Evolutionary conservation across 2,113 vertebrate genomes (phyloP), one percentile per base, ranked within the genome.

Genomic region (Pachyramphus minor): DNA sequence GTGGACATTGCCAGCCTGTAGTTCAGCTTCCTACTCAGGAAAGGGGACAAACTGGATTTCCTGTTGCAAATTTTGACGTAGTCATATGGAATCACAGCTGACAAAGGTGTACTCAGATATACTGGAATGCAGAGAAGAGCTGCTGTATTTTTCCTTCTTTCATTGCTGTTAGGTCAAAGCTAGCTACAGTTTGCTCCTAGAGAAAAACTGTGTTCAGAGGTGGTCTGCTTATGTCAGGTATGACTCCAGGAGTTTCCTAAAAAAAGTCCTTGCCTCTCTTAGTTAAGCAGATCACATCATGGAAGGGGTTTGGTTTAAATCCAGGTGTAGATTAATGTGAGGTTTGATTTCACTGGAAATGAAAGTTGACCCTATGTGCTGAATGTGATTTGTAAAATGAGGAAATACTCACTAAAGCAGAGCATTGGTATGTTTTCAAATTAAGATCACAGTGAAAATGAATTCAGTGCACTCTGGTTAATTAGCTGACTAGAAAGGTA

Each of bases 371-470:
- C 66, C 28, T 1, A 2, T 92, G 37, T 73, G 71, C 56, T 94
- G 69, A 95, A 71, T 64, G 53, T 82, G 75, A 76, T 84, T 96
- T 94, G 35, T 83, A 90, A 95, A 89, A 92, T 67, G 53, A 88
- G 64, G 58, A 93, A 76, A 74, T 81, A 77, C 31, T 92, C 52
- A 68, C 77, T 85, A 93, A 96, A 92, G 89, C 63, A 58, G 68
- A 91, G 49, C 31, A 78, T 24, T 1, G 4, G 30, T 64, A 82
- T 91, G 93, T 95, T 97, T 97, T 97, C 85, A 95, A 95, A 96
- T 96, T 93, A 93, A 95, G 72, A 95, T 90, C 68, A 93, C 62
- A 78, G 44, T 90, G 89, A 89, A 96, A 97, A 96, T 88, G 64
- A 94, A 93, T 93, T 90, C 45, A 23, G 64, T 84, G 81, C 72